Evolutionary conservation across 1,140 invertebrate species (phyloP), one percentile per base, ranked within the genome.

Genomic region (Euwallacea fornicatus): DNA sequence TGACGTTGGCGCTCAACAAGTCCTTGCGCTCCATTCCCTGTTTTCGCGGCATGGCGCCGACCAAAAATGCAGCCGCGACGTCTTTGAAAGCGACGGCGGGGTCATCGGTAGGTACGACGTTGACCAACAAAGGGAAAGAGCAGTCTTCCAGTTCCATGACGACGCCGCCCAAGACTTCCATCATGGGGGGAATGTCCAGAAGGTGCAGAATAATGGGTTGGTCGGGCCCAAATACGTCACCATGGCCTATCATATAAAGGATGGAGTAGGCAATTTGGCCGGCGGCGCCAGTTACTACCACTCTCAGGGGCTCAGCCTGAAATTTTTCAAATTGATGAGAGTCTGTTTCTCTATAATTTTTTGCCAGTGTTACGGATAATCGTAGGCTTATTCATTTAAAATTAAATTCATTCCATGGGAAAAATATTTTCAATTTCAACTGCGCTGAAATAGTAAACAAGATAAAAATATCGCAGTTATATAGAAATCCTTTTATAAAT

Each of bases 11-110:
- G 47, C 95, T 92, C 0, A 94, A 81, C 33, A 95, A 83, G 81
- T 99, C 98, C 83, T 99, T 99, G 50, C 98, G 88, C 82, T 99
- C 98, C 98, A 99, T 99, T 55, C 98, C 98, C 81, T 99, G 93
- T 79, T 92, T 94, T 13, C 98, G 88, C 0, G 98, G 98, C 98
- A 99, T 99, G 7, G 98, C 91, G 54, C 98, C 98, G 47, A 99
- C 96, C 56, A 99, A 85, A 80, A 99, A 98, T n/a, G 96, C 98
- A 59, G 96, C 94, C 78, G 97, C 94, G 60, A 98, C 94, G 85
- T 98, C 93, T 78, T 96, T 95, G 83, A 99, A 99, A 50, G 94
- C 98, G 54, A 88, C 89, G 62, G 88, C 89, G 50, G 93, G 93
- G 78, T 97, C 92, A 75, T 88, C 91, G 44, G 97, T 98, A 10